Base-by-base conservation (phyloP, 2,888 invertebrate species). In the Esperia sulphurella region DNA sequence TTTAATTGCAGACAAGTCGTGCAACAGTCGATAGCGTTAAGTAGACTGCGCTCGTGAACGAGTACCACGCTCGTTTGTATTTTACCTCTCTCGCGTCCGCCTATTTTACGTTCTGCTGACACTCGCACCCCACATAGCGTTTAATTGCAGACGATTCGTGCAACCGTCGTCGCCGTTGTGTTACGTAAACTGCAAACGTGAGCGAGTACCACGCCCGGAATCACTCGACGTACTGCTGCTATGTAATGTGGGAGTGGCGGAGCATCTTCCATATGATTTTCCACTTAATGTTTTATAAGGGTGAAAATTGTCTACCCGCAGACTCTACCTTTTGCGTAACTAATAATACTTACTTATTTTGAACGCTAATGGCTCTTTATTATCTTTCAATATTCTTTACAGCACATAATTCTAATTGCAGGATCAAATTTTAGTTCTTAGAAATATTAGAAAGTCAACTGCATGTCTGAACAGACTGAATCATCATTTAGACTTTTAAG, bases 91-190 rank as follows among this genome's bases (percentile, higher is more conserved):
- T 5, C 21, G 21, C 21, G 2, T 5, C 21, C 21, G 21, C 21
- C 21, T 21, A 21, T 21, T 3, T 2, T 21, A 2, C 37, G 3
- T 28, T 13, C 42, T 21, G 21, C 21, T 5, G n/a, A 13, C 45
- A 57, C 37, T 49, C 44, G 14, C 14, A 43, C 55, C 52, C 8
- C 43, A 54, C 45, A 8, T 29, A 13, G 9, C 42, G n/a, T 42
- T 43, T 53, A 48, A 33, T 33, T 33, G 59, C 61, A 58, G 68
- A 62, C 54, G 61, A 59, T 57, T 59, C 63, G 65, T 63, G 64
- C 48, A 44, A 48, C 33, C 42, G 30, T 43, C n/a, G 13, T n/a
- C n/a, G n/a, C n/a, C n/a, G 31, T 39, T 4, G 21, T 5, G 21
- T 65, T 65, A 57, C 64, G 33, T 33, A 33, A 58, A 51, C 58